A percentile compares a stretch with the other conserved stretches of the same genome.
Evolutionary conservation across 2,797 vertebrate species (phyloP).

Genomic region (Agapornis canus): DNA sequence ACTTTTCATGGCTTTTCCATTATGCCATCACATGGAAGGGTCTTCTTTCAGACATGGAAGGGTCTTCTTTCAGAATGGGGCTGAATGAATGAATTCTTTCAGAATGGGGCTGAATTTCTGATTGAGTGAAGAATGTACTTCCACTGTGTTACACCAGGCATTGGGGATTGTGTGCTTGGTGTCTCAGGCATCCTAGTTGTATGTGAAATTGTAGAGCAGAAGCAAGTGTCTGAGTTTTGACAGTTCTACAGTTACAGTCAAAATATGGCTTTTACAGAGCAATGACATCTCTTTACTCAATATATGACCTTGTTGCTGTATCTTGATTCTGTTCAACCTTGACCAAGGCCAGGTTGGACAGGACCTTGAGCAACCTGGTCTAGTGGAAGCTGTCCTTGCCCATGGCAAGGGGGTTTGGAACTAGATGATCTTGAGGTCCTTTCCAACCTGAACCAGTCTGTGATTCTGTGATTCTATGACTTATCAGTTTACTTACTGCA

Average conservation of each 20-base stretch:
- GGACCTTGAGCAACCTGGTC: neutral
- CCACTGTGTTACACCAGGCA: neutral
- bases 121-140: accelerated
- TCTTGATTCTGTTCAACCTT: neutral
- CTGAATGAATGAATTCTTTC: neutral
- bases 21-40: neutral
- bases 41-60: neutral
- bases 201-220: neutral
- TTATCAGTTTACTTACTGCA: neutral
- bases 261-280: neutral
- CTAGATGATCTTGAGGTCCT: neutral
- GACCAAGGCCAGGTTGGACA: neutral
- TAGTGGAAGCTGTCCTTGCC: neutral
- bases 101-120: neutral
- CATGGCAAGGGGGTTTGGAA: neutral
- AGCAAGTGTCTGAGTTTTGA: neutral
- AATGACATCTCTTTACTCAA: neutral
- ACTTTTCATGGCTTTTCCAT: neutral
- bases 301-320: neutral
- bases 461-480: neutral
- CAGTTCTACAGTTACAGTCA: neutral
- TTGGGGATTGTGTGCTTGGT: neutral
- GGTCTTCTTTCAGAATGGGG: neutral
- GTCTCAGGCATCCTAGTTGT: neutral
- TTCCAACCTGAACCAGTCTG: neutral